A percentile compares a stretch with the other conserved stretches of the same genome.
Evolutionary conservation across 2,113 vertebrate genomes (phyloP).

Genomic region (Nanorana parkeri): DNA sequence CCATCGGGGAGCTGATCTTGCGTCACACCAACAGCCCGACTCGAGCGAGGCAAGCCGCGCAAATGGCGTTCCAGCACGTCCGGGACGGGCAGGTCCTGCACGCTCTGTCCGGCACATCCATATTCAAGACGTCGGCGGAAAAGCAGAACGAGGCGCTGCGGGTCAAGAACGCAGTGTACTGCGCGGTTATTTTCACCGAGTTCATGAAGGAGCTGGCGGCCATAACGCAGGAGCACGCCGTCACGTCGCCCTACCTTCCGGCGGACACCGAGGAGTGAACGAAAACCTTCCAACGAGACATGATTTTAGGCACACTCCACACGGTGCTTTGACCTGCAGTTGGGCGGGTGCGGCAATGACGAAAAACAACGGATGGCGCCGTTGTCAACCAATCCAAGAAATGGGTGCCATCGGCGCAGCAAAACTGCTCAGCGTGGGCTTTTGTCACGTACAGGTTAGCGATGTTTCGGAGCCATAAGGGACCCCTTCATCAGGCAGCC

Average conservation of each 20-base stretch:
- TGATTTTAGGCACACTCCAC: neutral
- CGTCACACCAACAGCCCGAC: slow-evolving; percentile 92
- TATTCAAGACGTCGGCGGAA: slow-evolving; percentile 77
- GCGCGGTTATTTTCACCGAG: slow-evolving; percentile 91
- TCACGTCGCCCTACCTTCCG: slow-evolving; percentile 85
- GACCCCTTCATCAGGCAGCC: too few relatives aligned
- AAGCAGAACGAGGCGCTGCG: slow-evolving; percentile 88
- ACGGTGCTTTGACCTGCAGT: neutral
- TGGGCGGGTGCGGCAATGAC: too few relatives aligned
- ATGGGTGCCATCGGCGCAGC: too few relatives aligned
- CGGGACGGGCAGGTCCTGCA: slow-evolving; percentile 83
- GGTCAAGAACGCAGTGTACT: slow-evolving; percentile 94
- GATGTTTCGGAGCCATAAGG: too few relatives aligned
- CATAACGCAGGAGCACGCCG: slow-evolving; percentile 91
- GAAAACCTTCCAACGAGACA: neutral
- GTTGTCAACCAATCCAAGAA: too few relatives aligned
- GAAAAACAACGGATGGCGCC: too few relatives aligned
- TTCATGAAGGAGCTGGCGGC: slow-evolving; percentile 97
- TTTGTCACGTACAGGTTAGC: too few relatives aligned
- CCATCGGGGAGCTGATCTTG: slow-evolving; percentile 89
- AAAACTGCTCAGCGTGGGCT: too few relatives aligned
- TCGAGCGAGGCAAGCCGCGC: slow-evolving; percentile 82
- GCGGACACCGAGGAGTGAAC: slow-evolving; percentile 81
- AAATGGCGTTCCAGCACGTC: slow-evolving; percentile 84
- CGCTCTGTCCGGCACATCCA: slow-evolving; percentile 66